Base-by-base conservation (phyloP, 92 coral and sea anemone genomes). In the Umimayanthus kanabou region DNA sequence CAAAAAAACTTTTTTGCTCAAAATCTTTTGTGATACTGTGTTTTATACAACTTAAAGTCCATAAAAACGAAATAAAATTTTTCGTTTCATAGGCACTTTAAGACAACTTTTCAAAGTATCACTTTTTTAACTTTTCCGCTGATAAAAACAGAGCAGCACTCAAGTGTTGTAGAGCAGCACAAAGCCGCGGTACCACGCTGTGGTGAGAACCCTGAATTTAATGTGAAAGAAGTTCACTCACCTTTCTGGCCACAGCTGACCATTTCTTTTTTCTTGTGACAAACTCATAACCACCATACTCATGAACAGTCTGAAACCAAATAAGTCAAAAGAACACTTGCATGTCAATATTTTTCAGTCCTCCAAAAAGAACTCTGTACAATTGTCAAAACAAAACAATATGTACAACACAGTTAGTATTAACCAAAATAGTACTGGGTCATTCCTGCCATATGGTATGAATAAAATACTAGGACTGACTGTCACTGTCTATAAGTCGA, bases 201-300 rank as follows among this genome's bases (percentile, higher is more conserved):
- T 33, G 37, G 37, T 33, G 37, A 33, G 37, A 33, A 33, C 37
- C 37, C 37, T 33, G 37, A 43, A 11, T 22, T 1, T 77, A n/a
- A 43, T 30, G 47, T 10, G 43, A 28, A 23, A 43, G 82, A 23
- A 78, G 47, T 78, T 2, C 16, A 37, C 5, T 39, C 74, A 95
- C 99, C 93, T 97, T 95, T 75, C 98, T 93, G 5, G 99, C 98
- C 66, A 97, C 94, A 70, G 92, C 88, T 11, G 99, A 92, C 99
- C 99, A 97, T 88, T 97, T 97, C 90, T 96, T 95, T 66, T 97
- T 97, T 43, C 95, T 92, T 47, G 99, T 97, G 28, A 97, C 93
- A 86, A 82, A 88, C 74, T 97, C 99, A 95, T 92, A 97, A 14
- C 99, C 99, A 40, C 99, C 99, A 83, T 97, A 96, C 77, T 94